A percentile compares a stretch with the other conserved stretches of the same genome.
phyloP scores from a whole-genome alignment of 2,888 invertebrate genomes.

The Melanotus villosus region DNA sequence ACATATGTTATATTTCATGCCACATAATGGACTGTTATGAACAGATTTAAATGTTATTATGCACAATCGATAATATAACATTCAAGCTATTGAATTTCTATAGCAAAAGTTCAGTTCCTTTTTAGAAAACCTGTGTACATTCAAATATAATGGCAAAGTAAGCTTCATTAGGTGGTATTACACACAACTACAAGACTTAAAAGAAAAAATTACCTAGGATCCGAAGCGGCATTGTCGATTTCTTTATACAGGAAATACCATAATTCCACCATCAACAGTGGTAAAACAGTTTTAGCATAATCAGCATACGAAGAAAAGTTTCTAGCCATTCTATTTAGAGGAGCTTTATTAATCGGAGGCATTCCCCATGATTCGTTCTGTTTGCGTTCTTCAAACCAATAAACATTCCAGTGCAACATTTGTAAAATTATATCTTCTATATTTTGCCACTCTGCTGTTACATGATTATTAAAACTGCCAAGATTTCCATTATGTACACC shows the following conservation, averaged over 20 bases:
- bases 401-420: slow-evolving; percentile 77
- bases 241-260: slow-evolving; percentile 68
- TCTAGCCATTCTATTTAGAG: slow-evolving; percentile 71
- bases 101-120: too few species aligned
- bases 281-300: slow-evolving; percentile 73
- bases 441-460: not conserved
- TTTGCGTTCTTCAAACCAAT: slow-evolving; percentile 73
- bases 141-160: too few species aligned
- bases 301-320: slow-evolving; percentile 73
- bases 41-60: too few species aligned
- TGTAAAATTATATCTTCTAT: slow-evolving; percentile 71
- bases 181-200: too few species aligned
- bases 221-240: not conserved
- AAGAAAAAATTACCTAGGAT: slow-evolving; percentile 22
- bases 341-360: slow-evolving; percentile 71
- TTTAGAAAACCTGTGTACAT: too few species aligned
- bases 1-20: too few species aligned
- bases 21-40: too few species aligned
- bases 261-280: slow-evolving; percentile 75
- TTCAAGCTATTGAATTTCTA: too few species aligned
- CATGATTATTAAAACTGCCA: too few species aligned
- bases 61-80: too few species aligned
- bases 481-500: not conserved
- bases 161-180: too few species aligned
- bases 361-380: slow-evolving; percentile 58